phyloP scores from a whole-genome alignment of 1,140 invertebrate genomes.

The Aphis gossypii region DNA sequence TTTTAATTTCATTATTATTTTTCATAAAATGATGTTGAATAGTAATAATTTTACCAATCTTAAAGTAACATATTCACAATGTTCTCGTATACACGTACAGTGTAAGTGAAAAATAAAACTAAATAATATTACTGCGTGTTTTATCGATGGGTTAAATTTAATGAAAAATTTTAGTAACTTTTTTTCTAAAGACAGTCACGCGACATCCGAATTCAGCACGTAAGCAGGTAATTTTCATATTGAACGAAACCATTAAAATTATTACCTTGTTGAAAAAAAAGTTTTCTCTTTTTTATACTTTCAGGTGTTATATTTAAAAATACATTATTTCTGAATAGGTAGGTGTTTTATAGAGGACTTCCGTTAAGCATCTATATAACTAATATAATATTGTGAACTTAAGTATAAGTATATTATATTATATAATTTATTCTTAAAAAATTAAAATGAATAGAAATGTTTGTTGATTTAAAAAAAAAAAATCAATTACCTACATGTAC shows the following conservation, averaged over 20 bases:
- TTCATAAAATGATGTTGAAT: not conserved
- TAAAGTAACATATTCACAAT: not conserved
- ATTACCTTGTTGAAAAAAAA: slow-evolving; percentile 16
- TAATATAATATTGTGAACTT: not conserved
- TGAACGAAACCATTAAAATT: slow-evolving; percentile 32
- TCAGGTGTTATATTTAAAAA: slow-evolving; percentile 9
- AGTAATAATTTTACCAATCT: not conserved
- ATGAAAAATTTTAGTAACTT: slow-evolving; percentile 17
- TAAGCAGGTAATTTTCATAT: slow-evolving; percentile 24
- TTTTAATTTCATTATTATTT: not conserved
- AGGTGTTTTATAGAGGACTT: not conserved
- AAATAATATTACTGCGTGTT: not conserved
- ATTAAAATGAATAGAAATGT: not conserved
- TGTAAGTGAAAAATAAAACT: not conserved
- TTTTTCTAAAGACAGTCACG: not conserved
- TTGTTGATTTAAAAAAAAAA: not conserved
- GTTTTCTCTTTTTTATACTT: not conserved
- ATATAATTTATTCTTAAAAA: not conserved
- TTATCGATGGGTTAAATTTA: not conserved
- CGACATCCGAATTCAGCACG: not conserved
- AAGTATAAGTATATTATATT: not conserved
- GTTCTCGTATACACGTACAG: not conserved
- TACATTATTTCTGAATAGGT: not conserved
- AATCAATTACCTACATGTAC: not conserved
- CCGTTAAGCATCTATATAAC: not conserved